Conservation (phyloP, 2,113 vertebrate species). For the Lepidothrix coronata region DNA sequence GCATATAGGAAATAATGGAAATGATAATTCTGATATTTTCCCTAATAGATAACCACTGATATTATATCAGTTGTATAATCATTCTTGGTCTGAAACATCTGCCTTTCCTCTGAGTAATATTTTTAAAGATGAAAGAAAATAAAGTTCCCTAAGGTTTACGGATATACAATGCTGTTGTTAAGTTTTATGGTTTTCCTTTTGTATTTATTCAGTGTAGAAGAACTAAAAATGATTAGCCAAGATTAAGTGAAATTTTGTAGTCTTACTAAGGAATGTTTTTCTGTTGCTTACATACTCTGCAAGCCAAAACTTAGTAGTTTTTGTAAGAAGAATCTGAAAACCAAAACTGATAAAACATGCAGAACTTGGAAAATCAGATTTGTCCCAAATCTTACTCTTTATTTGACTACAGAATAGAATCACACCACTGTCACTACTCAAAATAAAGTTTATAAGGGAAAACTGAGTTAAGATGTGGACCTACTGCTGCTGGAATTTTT, state of each 20-base stretch:
- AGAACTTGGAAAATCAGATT: neutral
- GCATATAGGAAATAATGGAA: conserved; percentile 49
- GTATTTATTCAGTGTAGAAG: neutral
- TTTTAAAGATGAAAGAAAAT: conserved; percentile 38
- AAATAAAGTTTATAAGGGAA: neutral
- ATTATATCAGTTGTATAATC: conserved; percentile 42
- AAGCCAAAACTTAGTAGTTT: neutral
- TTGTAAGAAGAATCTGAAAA: neutral
- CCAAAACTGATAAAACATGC: neutral
- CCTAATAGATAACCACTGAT: conserved; percentile 53
- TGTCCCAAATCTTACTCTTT: neutral
- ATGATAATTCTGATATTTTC: conserved; percentile 30
- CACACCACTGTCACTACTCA: neutral
- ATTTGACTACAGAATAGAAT: neutral
- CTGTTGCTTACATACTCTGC: neutral
- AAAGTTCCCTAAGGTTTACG: neutral
- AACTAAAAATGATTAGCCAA: neutral
- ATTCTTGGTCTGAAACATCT: neutral
- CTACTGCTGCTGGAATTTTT: neutral
- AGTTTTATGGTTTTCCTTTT: neutral
- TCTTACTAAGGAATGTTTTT: neutral
- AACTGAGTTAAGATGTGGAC: neutral
- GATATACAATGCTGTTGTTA: neutral
- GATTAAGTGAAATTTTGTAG: neutral
- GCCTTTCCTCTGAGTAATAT: conserved; percentile 18